These are phyloP conservation scores for Myiozetetes cayanensis DNA, from an alignment of 2,113 vertebrate genomes.

Conservation along the genomic window DNA sequence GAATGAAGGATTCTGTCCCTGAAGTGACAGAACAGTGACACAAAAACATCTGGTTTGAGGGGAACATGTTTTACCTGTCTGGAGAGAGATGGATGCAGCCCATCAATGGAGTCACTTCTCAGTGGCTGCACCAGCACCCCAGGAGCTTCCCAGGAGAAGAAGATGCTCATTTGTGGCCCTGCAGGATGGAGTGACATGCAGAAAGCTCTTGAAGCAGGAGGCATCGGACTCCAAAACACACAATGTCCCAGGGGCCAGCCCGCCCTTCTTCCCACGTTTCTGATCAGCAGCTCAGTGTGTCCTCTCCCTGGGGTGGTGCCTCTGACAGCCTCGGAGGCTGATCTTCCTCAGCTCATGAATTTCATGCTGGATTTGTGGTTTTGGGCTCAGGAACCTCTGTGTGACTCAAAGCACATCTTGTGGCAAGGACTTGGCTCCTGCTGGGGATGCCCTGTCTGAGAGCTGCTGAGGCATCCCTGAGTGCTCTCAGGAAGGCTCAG, in stretches of 20 bases:
- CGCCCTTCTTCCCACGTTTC: not conserved
- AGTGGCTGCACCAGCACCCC: not conserved
- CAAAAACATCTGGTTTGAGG: not conserved
- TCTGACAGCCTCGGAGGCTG: not conserved
- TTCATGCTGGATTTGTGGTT: not conserved
- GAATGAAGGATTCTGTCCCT: not conserved
- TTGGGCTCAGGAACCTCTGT: not conserved
- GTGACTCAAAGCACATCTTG: not conserved
- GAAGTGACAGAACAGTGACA: not conserved
- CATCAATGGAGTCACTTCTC: not conserved
- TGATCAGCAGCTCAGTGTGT: not conserved
- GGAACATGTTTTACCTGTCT: not conserved
- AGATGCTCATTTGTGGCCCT: not conserved
- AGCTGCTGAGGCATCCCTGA: not conserved
- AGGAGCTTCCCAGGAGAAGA: not conserved
- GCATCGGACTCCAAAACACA: not conserved
- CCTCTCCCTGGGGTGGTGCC: not conserved
- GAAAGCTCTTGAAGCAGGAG: not conserved
- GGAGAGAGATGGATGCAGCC: not conserved
- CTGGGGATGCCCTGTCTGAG: not conserved
- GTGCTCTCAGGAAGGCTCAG: not conserved
- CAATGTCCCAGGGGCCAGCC: not conserved
- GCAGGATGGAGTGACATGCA: accelerated
- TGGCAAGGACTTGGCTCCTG: not conserved
- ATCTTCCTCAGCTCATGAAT: not conserved